Percentiles rank a stretch among this genome's conserved stretches.
Conservation (phyloP, 2,888 invertebrate genomes). For the Drosophila kokeensis region DNA sequence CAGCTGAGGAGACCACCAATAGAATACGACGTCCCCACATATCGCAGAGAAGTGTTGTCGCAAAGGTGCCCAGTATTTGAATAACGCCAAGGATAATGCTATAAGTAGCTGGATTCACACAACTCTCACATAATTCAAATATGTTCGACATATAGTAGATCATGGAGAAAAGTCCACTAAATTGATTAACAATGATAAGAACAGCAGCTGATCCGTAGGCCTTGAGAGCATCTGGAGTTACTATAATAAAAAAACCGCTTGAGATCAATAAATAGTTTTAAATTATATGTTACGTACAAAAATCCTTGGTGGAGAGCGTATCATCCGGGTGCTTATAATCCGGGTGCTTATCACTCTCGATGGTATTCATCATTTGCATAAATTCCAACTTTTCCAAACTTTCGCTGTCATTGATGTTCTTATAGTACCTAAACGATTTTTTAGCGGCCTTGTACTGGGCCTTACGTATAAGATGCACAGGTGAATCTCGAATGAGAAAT, state of each 20-base stretch:
- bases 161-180: conserved; percentile 80
- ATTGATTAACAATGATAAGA: conserved; percentile 75
- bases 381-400: conserved; percentile 53
- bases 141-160: conserved; percentile 83
- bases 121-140: conserved; percentile 74
- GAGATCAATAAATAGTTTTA: neutral
- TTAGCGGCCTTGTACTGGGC: conserved; percentile 71
- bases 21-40: conserved; percentile 79
- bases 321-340: conserved; percentile 19
- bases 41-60: conserved; percentile 79
- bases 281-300: conserved; percentile 57
- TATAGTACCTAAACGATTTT: conserved; percentile 78
- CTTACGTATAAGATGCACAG: conserved; percentile 74
- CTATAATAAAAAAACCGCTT: conserved; percentile 57
- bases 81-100: conserved; percentile 81
- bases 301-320: conserved; percentile 53
- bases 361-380: conserved; percentile 53
- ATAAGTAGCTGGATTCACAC: conserved; percentile 78
- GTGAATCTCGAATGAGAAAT: conserved; percentile 78
- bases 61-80: conserved; percentile 79
- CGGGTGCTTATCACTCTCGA: conserved; percentile 49
- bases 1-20: conserved; percentile 73
- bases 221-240: conserved; percentile 63
- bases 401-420: conserved; percentile 65
- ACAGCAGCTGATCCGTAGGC: conserved; percentile 67